Base-by-base conservation (phyloP, 2,797 vertebrate genomes). In the Manis crassicaudata region DNA sequence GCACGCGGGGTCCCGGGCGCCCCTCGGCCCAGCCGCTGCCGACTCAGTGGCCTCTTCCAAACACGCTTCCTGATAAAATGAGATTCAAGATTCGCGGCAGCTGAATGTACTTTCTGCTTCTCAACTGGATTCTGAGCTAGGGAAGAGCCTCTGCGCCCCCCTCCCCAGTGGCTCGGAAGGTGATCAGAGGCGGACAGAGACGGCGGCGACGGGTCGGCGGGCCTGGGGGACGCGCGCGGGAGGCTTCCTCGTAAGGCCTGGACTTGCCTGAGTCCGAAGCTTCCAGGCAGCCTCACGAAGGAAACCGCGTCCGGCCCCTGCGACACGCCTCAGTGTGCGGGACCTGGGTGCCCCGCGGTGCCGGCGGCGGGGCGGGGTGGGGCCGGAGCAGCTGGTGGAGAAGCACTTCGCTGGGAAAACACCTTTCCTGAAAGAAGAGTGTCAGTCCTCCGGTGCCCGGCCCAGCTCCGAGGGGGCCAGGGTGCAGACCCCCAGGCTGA, bases 161-260 rank as follows among this genome's bases (percentile, higher is more conserved):
- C 20, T n/a, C 29, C 46, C 1, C 12, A 50, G 6, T n/a, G 60
- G 14, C 0, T 14, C 18, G 6, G 80, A 8, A 46, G 60, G 7
- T 14, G 23, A 2, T 32, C 13, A 43, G n/a, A n/a, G 73, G 29
- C 1, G 18, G 10, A 20, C 2, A 40, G 37, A 40, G 3, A 2
- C 0, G 40, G 18, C 2, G 40, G 40, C 13, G 40, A 10, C 46
- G 14, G 35, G 27, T n/a, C 8, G 10, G 23, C 27, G 35, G 10
- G 46, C 14, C 35, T 2, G 58, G 37, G 58, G 58, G 8, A 58
- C 58, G 32, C 20, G 58, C 58, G 13, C 18, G 10, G 43, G 43
- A 46, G 9, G 46, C 11, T 11, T 46, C 46, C 46, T 11, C 11
- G 46, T 46, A 46, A 11, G 9, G 46, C 46, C 2, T 46, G 46